phyloP scores from a whole-genome alignment of 2,113 vertebrate genomes.

The Hippocampus guttulatus region DNA sequence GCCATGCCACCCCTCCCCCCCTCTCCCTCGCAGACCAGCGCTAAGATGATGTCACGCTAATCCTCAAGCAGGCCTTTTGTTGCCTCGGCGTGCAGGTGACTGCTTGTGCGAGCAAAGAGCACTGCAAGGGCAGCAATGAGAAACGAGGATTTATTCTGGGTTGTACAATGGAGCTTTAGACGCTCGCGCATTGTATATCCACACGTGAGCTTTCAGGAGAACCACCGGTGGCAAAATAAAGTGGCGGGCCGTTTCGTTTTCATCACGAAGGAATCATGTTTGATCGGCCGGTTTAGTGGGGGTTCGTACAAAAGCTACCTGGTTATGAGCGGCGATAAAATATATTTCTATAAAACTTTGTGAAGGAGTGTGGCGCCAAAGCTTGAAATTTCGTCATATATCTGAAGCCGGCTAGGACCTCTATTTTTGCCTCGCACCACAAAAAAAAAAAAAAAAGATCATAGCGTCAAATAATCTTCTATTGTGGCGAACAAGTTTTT shows the following conservation, averaged over 20 bases:
- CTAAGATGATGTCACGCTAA: slow-evolving; percentile 81
- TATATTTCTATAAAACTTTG: background rate
- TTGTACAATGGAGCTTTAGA: slow-evolving; percentile 64
- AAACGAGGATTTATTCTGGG: slow-evolving; percentile 71
- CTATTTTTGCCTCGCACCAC: too few species aligned
- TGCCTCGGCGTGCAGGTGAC: slow-evolving; percentile 75
- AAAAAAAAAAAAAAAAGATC: too few species aligned
- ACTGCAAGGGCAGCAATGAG: slow-evolving; percentile 61
- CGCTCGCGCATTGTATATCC: slow-evolving; percentile 63
- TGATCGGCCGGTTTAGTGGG: background rate
- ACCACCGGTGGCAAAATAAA: slow-evolving; percentile 53
- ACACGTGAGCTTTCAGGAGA: slow-evolving; percentile 59
- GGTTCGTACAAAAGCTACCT: background rate
- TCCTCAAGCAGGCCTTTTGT: slow-evolving; percentile 74
- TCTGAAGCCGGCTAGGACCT: too few species aligned
- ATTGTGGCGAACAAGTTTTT: too few species aligned
- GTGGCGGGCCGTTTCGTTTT: slow-evolving; percentile 44
- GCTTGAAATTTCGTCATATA: too few species aligned
- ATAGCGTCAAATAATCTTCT: too few species aligned
- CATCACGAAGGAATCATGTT: slow-evolving; percentile 20
- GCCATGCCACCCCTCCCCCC: slow-evolving; percentile 34
- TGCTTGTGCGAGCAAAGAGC: slow-evolving; percentile 67
- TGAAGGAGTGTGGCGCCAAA: background rate
- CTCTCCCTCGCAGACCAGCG: slow-evolving; percentile 68
- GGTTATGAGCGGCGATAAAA: background rate